Percentiles rank a stretch among this genome's conserved stretches.
Evolutionary conservation across 2,113 vertebrate genomes (phyloP).

Genomic region (Brachirus orientalis): DNA sequence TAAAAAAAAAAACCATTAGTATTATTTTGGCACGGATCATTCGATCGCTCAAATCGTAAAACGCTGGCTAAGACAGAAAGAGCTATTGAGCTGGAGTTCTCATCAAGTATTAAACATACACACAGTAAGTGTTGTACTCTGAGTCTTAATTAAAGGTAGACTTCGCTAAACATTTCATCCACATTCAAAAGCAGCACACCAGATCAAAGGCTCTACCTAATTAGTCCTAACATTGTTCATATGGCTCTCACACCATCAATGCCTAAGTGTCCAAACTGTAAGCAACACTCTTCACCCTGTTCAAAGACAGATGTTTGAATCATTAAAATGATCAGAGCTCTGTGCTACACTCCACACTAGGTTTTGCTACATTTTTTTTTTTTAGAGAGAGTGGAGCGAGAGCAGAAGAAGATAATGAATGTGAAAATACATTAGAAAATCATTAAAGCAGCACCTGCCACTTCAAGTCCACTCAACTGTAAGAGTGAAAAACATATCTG

Average conservation of each 20-base stretch:
- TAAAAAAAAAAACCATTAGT: not conserved
- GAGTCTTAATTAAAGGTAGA: slow-evolving; percentile 52
- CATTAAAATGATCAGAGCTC: slow-evolving; percentile 19
- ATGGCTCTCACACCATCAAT: slow-evolving; percentile 32
- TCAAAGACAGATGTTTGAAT: slow-evolving; percentile 29
- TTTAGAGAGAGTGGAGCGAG: not conserved
- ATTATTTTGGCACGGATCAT: slow-evolving; percentile 49
- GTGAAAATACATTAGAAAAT: slow-evolving; percentile 14
- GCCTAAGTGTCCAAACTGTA: slow-evolving; percentile 29
- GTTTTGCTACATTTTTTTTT: no score
- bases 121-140: slow-evolving; percentile 15
- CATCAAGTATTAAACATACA: slow-evolving; percentile 6
- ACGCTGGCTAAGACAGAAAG: not conserved
- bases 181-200: slow-evolving; percentile 30
- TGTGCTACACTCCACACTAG: not conserved
- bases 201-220: slow-evolving; percentile 55
- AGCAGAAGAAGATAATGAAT: slow-evolving; percentile 19
- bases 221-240: slow-evolving; percentile 41
- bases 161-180: slow-evolving; percentile 23
- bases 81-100: slow-evolving; percentile 10
- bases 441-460: slow-evolving; percentile 17
- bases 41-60: not conserved
- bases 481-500: slow-evolving; percentile 3
- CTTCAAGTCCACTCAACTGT: slow-evolving; percentile 3
- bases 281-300: slow-evolving; percentile 3